Evolutionary conservation across 2,113 vertebrate species (phyloP).

Genomic region (Mus musculus): GRCm39 chr15:91427001-91427500

Average conservation of each 20-base stretch:
- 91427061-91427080: not conserved
- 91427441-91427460: not conserved
- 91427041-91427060: not conserved
- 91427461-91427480: not conserved
- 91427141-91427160: not conserved
- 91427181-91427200: not conserved
- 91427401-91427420: not conserved
- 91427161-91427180: not conserved
- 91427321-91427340: not conserved
- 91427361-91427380: not conserved
- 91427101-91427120: not conserved
- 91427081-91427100: not conserved
- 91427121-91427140: not conserved
- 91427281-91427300: not conserved
- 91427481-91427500: not conserved
- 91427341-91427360: not conserved
- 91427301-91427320: not conserved
- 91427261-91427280: not conserved
- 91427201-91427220: no score
- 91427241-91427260: not conserved
- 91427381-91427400: not conserved
- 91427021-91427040: not conserved
- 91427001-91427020: not conserved
- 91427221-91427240: no score
- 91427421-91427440: not conserved